Conservation (phyloP, 1,140 invertebrate genomes). For the Euura saliciscinereae region DNA sequence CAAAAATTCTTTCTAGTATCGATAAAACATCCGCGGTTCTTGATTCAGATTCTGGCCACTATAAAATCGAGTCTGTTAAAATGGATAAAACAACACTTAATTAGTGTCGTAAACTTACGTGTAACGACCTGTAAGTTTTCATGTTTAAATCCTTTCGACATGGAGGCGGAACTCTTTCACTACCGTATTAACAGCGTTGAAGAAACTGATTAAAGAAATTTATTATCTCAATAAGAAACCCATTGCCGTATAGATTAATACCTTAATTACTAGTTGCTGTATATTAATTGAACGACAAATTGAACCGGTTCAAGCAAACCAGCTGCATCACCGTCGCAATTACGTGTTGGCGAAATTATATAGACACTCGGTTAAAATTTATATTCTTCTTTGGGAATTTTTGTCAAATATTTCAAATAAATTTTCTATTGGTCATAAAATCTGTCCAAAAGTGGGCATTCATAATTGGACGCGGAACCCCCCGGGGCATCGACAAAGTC, state of each 20-base stretch:
- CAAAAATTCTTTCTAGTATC: too few species aligned
- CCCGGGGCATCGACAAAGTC: not conserved
- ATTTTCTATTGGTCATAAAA: too few species aligned
- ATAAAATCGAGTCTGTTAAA: not conserved
- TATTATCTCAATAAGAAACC: not conserved
- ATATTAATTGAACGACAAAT: conserved; percentile 38
- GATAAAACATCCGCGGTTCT: not conserved
- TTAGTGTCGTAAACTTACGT: not conserved
- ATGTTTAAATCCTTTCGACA: not conserved
- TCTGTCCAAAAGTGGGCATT: too few species aligned
- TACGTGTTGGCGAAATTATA: too few species aligned
- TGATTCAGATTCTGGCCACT: not conserved
- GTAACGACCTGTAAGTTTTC: not conserved
- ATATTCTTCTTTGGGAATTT: too few species aligned
- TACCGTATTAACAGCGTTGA: not conserved
- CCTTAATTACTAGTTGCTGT: not conserved
- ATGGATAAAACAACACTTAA: not conserved
- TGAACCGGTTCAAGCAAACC: conserved; percentile 26
- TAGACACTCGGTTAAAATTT: too few species aligned
- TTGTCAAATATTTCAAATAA: too few species aligned
- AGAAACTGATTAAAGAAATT: not conserved
- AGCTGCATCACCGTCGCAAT: not conserved
- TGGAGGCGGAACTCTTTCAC: not conserved
- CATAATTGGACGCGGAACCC: not conserved
- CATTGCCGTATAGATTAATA: not conserved